Conservation (phyloP, 2,888 invertebrate genomes). For the Agrotis puta region DNA sequence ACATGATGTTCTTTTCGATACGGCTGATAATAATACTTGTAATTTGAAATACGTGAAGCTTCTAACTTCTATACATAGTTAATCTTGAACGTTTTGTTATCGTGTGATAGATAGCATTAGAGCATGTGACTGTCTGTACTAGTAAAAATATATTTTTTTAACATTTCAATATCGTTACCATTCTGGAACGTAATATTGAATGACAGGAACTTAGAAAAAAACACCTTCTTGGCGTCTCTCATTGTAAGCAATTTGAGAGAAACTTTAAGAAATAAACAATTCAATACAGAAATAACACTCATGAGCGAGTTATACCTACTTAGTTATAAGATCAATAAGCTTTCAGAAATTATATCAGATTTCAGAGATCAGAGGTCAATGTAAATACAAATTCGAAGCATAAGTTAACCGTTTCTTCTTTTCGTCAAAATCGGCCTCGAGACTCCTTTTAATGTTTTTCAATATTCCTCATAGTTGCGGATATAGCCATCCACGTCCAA, state of each 20-base stretch:
- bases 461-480: too few relatives aligned
- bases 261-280: background rate
- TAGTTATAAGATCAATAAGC: too few relatives aligned
- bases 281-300: background rate
- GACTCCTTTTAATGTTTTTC: too few relatives aligned
- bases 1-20: conserved; percentile 28
- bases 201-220: background rate
- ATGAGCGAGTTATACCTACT: background rate
- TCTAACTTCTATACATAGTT: background rate
- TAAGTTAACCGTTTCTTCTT: too few relatives aligned
- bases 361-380: too few relatives aligned
- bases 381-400: too few relatives aligned
- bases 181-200: background rate
- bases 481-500: too few relatives aligned
- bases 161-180: background rate
- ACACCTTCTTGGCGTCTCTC: background rate
- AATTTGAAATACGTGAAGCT: conserved; percentile 14
- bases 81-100: conserved; percentile 19
- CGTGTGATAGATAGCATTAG: background rate
- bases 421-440: too few relatives aligned
- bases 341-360: too few relatives aligned
- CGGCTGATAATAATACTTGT: conserved; percentile 28
- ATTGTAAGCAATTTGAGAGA: conserved; percentile 9
- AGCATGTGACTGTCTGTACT: conserved; percentile 5
- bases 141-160: background rate